Percentiles rank a stretch among this genome's conserved stretches.
phyloP scores from a whole-genome alignment of 2,888 invertebrate genomes.

The Lottia gigantea region DNA sequence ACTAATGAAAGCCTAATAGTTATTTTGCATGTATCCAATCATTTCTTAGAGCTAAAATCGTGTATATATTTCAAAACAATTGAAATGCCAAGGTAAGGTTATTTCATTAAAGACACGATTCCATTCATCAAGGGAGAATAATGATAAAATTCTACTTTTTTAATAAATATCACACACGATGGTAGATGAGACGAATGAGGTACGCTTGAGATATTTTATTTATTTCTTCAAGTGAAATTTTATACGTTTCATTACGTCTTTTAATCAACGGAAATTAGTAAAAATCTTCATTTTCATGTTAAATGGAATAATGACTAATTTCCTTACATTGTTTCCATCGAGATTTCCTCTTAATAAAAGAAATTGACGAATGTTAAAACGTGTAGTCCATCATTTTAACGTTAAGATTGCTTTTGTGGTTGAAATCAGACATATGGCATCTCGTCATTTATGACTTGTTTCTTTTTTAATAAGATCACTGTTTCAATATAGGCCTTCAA shows the following conservation, averaged over 20 bases:
- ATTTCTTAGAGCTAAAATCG: not conserved
- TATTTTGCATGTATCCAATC: conserved; percentile 5
- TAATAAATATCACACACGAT: too few relatives aligned
- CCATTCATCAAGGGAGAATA: too few relatives aligned
- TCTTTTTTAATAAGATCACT: too few relatives aligned
- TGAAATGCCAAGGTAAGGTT: not conserved
- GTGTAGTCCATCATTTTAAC: not conserved
- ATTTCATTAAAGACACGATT: not conserved
- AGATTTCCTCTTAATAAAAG: not conserved
- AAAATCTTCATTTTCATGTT: not conserved
- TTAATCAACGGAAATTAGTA: conserved; percentile 3
- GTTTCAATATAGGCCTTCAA: too few relatives aligned
- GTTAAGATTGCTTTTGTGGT: too few relatives aligned
- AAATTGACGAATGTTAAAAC: not conserved
- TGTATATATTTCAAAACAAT: not conserved
- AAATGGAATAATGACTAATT: not conserved
- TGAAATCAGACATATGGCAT: not conserved
- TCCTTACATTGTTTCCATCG: conserved; percentile 7
- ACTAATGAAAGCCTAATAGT: not conserved
- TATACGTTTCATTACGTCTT: conserved; percentile 9
- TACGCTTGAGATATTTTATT: too few relatives aligned
- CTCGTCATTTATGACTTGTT: not conserved
- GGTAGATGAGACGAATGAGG: too few relatives aligned
- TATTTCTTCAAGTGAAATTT: not conserved
- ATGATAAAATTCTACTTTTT: too few relatives aligned